Conservation (phyloP, 1,140 invertebrate species). For the Paraescarpia echinospica region DNA sequence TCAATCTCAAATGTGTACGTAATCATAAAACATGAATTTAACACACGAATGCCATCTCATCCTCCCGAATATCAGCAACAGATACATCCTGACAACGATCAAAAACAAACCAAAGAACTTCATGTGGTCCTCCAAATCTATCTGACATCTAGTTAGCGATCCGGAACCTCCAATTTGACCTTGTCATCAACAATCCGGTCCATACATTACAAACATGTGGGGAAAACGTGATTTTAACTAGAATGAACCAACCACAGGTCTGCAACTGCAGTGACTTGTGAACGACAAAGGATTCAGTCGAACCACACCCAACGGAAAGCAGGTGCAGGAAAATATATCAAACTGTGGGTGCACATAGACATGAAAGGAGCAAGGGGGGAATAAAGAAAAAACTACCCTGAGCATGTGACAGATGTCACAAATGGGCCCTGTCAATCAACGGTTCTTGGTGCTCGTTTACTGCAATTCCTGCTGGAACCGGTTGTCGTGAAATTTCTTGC, state of each 20-base stretch:
- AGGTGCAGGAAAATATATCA: background rate
- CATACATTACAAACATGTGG: background rate
- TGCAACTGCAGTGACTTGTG: background rate
- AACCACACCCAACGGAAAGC: background rate
- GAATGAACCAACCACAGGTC: background rate
- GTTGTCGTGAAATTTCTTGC: background rate
- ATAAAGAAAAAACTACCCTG: background rate
- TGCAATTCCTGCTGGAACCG: background rate
- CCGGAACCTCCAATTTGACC: background rate
- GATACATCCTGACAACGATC: background rate
- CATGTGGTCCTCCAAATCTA: background rate
- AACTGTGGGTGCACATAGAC: background rate
- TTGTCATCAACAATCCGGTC: background rate
- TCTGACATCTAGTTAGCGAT: background rate
- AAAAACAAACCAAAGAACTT: constrained; percentile 2
- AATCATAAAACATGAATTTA: background rate
- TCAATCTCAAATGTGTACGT: background rate
- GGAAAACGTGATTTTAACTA: background rate
- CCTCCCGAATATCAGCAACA: background rate
- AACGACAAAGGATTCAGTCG: background rate
- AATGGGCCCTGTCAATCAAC: background rate
- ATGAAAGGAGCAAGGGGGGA: background rate
- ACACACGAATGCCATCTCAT: background rate
- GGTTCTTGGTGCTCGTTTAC: background rate
- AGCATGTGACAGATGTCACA: background rate